Percentiles rank a stretch among this genome's conserved stretches.
Evolutionary conservation across 2,113 vertebrate species (phyloP).

Genomic region (Proteles cristata): DNA sequence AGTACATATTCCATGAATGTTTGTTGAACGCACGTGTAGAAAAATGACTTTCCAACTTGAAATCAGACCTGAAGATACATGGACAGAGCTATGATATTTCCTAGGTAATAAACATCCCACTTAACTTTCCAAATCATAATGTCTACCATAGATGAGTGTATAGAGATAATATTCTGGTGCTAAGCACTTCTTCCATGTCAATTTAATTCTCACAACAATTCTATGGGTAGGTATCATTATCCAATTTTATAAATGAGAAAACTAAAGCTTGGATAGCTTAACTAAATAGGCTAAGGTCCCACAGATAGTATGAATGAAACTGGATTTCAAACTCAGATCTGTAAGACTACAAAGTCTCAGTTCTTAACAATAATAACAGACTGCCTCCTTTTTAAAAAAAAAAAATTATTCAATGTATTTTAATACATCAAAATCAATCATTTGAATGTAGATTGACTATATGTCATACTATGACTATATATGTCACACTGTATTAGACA

Average conservation of each 20-base stretch:
- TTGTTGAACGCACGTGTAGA: neutral
- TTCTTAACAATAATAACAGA: neutral
- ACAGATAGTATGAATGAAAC: neutral
- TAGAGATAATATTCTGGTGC: neutral
- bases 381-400: neutral
- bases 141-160: neutral
- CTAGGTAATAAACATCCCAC: neutral
- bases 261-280: neutral
- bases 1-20: neutral
- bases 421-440: neutral
- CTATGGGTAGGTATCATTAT: neutral
- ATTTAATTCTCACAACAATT: neutral
- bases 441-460: neutral
- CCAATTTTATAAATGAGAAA: neutral
- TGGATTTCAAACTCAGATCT: neutral
- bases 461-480: neutral
- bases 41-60: neutral
- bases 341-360: neutral
- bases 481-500: neutral
- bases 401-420: neutral
- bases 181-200: neutral
- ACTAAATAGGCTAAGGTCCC: neutral
- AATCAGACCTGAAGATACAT: neutral
- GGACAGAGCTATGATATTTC: neutral
- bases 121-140: neutral